These are phyloP conservation scores for Vanacampus margaritifer DNA, from an alignment of 2,113 vertebrate species.

Conservation along the genomic window DNA sequence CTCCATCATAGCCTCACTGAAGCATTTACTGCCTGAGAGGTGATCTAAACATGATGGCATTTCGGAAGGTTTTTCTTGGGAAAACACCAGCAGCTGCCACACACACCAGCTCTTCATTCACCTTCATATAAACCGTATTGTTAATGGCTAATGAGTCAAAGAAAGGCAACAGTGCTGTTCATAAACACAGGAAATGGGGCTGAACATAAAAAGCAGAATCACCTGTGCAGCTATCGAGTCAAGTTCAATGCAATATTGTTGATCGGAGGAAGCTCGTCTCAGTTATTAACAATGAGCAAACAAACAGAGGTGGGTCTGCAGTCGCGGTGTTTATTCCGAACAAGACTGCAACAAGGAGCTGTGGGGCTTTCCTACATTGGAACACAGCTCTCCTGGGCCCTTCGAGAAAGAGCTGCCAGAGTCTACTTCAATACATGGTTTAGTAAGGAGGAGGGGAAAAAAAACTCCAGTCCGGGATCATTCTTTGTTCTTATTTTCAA, in stretches of 20 bases:
- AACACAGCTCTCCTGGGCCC: constrained; percentile 36
- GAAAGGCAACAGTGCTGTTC: constrained; percentile 45
- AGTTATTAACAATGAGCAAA: constrained; percentile 71
- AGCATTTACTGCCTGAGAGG: constrained; percentile 8
- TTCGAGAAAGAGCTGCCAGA: constrained; percentile 58
- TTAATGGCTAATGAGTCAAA: constrained; percentile 54
- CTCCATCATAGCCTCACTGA: constrained; percentile 37
- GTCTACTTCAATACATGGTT: constrained; percentile 59
- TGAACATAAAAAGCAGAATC: constrained; percentile 63
- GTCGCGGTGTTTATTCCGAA: constrained; percentile 30
- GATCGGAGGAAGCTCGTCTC: constrained; percentile 72
- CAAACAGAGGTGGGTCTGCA: constrained; percentile 62
- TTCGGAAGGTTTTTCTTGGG: constrained; percentile 22
- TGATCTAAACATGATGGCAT: constrained; percentile 37
- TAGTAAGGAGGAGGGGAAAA: constrained; percentile 32
- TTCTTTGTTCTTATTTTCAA: constrained; percentile 66
- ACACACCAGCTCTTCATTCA: constrained; percentile 36
- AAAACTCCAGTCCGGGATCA: constrained; percentile 41
- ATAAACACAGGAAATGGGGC: constrained; percentile 71
- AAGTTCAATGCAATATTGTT: constrained; percentile 77
- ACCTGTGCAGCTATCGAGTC: constrained; percentile 41
- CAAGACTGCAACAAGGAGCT: constrained; percentile 60
- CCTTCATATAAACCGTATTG: constrained; percentile 57
- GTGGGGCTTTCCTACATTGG: constrained; percentile 60
- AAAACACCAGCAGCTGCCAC: constrained; percentile 29